Evolutionary conservation across 2,797 vertebrate genomes (phyloP).

Genomic region (Orientallactaga sibirica): DNA sequence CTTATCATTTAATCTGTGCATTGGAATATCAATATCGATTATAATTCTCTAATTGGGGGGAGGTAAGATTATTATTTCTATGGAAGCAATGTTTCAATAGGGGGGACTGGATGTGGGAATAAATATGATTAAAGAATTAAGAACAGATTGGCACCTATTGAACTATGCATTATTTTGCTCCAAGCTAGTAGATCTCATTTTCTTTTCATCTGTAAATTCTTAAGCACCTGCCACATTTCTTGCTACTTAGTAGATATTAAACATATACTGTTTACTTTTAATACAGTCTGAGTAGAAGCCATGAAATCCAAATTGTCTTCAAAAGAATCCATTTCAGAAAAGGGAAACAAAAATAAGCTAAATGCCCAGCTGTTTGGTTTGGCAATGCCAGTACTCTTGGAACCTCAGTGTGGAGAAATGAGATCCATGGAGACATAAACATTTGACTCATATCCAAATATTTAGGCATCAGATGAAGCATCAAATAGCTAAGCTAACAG

Average conservation of each 20-base stretch:
- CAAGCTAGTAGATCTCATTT: not conserved
- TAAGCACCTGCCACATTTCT: not conserved
- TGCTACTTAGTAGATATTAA: not conserved
- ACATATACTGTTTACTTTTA: not conserved
- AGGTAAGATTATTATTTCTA: not conserved
- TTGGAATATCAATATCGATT: not conserved
- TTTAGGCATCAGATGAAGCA: constrained; percentile 36
- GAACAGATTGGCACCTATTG: not conserved
- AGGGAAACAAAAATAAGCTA: not conserved
- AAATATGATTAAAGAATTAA: constrained; percentile 7
- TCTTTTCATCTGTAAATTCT: not conserved
- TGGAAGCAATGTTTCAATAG: not conserved
- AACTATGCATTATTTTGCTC: not conserved
- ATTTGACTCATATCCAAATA: constrained; percentile 45
- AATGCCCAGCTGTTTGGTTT: constrained; percentile 5
- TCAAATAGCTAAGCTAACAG: constrained; percentile 36
- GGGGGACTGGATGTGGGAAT: not conserved
- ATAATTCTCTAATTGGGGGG: not conserved
- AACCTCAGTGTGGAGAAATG: not conserved
- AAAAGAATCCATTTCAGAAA: constrained; percentile 31
- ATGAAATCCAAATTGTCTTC: not conserved
- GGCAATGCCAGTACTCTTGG: not conserved
- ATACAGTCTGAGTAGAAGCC: not conserved
- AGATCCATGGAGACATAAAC: not conserved
- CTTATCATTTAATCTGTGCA: not conserved